Evolutionary conservation across 2,113 vertebrate species (phyloP), one percentile per base, ranked within the genome.

Genomic region (Spilogale gracilis): DNA sequence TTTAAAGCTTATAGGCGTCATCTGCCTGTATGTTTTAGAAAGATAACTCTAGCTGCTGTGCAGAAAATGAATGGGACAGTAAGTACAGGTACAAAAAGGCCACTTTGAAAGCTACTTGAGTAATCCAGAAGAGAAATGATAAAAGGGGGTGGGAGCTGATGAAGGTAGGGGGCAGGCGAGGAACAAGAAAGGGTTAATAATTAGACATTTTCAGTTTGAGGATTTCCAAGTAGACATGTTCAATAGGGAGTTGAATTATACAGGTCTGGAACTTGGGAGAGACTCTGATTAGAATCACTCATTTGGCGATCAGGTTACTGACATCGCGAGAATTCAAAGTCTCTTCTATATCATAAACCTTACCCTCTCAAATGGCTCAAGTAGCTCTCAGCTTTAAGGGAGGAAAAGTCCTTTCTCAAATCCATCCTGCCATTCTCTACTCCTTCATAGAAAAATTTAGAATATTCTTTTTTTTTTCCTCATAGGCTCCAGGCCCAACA

Each of bases 201-300:
- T 52, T 48, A 27, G 79, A 73, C 54, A 83, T 83, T 92, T 71
- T 71, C 82, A 92, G 27, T 92, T 58, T 71, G 63, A 92, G 52
- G 65, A 83, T 83, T 82, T 92, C 27, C 38, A 60, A 92, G 38
- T 60, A 38, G 52, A 92, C 9, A 13, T 83, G 38, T 92, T 92
- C 43, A 73, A 82, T 58, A 82, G 38, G 27, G 12, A 82, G 50
- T 71, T 58, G 38, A 18, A 63, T 52, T 90, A 90, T 11, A 32
- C 25, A 82, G 52, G 90, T 92, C 63, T 58, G 38, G 38, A 69
- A 82, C 38, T 58, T 69, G 90, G 25, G 27, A 82, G 90, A 71
- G 52, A 56, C 18, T 45, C 61, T 45, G 10, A 71, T 71, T 58
- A 71, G 38, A 83, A 83, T 30, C 79, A 73, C 13, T 48, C 27